These are phyloP conservation scores for Melanchra persicariae DNA, from an alignment of 2,888 invertebrate genomes.

Conservation along the genomic window DNA sequence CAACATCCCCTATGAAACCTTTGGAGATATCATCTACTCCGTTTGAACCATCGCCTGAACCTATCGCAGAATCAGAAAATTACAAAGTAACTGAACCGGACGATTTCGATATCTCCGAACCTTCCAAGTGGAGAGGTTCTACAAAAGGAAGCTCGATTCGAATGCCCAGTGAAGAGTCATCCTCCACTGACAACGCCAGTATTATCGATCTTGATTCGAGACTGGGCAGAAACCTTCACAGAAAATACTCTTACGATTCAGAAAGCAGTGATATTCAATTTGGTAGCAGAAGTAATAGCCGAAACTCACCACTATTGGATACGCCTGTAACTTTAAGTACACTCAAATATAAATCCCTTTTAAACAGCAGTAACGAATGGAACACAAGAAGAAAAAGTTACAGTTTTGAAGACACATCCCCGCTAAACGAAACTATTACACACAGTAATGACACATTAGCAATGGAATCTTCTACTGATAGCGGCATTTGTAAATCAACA, in stretches of 20 bases:
- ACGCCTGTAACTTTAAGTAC: conserved; percentile 83
- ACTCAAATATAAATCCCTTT: conserved; percentile 84
- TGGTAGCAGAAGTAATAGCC: conserved; percentile 74
- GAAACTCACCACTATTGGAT: conserved; percentile 83
- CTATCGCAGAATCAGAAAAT: conserved; percentile 78
- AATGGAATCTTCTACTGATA: conserved; percentile 94
- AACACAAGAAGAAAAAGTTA: conserved; percentile 94
- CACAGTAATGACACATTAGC: conserved; percentile 87
- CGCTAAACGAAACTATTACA: conserved; percentile 78
- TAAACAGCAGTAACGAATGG: conserved; percentile 91
- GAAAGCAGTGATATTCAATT: conserved; percentile 80
- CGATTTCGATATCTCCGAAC: conserved; percentile 89
- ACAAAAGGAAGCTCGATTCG: conserved; percentile 92
- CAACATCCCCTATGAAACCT: conserved; percentile 79
- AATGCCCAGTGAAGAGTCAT: conserved; percentile 91
- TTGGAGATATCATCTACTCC: conserved; percentile 87
- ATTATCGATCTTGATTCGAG: conserved; percentile 85
- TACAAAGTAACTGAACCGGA: conserved; percentile 90
- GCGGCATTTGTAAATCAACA: conserved; percentile 94
- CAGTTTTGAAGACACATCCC: conserved; percentile 91
- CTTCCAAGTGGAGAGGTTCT: conserved; percentile 93
- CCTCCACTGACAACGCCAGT: conserved; percentile 87
- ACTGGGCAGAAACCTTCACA: conserved; percentile 75
- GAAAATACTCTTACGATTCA: conserved; percentile 83
- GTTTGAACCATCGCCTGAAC: conserved; percentile 79